Percentiles rank a stretch among this genome's conserved stretches.
Conservation (phyloP, 2,797 vertebrate species). For the Parauchenoglanis punctatus region DNA sequence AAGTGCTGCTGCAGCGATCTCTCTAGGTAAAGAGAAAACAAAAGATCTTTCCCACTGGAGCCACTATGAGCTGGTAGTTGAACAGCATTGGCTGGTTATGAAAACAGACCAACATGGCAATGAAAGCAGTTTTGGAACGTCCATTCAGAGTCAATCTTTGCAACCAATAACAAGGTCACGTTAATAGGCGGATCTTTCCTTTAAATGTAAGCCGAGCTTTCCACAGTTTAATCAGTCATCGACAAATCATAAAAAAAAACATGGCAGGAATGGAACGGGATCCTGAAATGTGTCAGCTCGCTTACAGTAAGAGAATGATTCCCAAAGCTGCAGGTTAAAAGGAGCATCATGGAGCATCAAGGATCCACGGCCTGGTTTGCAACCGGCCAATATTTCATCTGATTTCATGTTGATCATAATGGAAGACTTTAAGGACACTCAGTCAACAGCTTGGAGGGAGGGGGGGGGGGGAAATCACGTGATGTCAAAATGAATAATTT, state of each 20-base stretch:
- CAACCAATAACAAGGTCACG: neutral
- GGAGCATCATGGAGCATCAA: neutral
- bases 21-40: neutral
- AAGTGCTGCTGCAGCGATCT: neutral
- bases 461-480: neutral
- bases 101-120: neutral
- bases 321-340: neutral
- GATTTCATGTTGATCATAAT: neutral
- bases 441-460: neutral
- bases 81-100: neutral
- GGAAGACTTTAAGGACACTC: neutral
- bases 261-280: too few species aligned
- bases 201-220: too few species aligned
- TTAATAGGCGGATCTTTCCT: neutral
- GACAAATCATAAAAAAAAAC: neutral
- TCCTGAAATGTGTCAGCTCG: neutral
- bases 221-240: too few species aligned
- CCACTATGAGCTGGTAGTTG: neutral
- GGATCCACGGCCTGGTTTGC: neutral
- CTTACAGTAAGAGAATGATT: neutral
- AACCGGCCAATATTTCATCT: neutral
- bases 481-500: conserved; percentile 16
- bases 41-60: neutral
- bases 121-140: neutral
- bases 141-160: neutral